Conservation (phyloP, 2,888 invertebrate species). For the Petrophora chlorosata region DNA sequence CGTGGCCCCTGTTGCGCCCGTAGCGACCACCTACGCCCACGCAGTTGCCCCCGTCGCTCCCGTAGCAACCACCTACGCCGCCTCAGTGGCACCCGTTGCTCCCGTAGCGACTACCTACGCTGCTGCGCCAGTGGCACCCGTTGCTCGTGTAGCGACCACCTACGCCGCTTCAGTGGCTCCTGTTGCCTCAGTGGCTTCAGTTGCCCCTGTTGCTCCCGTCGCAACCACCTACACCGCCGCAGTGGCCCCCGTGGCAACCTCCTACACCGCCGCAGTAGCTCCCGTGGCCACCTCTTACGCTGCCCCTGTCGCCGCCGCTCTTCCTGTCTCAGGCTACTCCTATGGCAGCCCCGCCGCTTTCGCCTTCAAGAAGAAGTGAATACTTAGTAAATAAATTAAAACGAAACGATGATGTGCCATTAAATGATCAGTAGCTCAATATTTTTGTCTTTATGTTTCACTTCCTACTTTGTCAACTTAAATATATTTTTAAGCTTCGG, state of each 20-base stretch:
- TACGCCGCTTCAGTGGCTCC: slow-evolving; percentile 1
- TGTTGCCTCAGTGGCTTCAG: background rate
- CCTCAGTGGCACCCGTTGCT: background rate
- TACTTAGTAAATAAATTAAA: background rate
- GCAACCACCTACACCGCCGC: background rate
- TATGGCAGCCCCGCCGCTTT: background rate
- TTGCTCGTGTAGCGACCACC: background rate
- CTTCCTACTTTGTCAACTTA: too few species aligned
- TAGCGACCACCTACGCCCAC: background rate
- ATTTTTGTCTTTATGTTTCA: background rate
- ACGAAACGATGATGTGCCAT: slow-evolving; percentile 6
- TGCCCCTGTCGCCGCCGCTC: background rate
- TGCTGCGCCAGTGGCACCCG: background rate
- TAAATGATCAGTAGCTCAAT: slow-evolving; percentile 12
- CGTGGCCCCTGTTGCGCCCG: too few species aligned
- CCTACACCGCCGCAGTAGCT: slow-evolving; percentile 1
- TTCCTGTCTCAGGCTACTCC: slow-evolving; percentile 1
- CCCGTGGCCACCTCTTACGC: background rate
- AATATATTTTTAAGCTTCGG: too few species aligned
- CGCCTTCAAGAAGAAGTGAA: slow-evolving; percentile 20
- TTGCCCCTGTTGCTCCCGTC: background rate
- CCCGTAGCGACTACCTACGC: background rate
- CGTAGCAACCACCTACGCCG: background rate
- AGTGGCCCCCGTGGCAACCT: background rate
- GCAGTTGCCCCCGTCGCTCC: background rate